Evolutionary conservation across 1,140 invertebrate species (phyloP).

Genomic region (Diorhabda elongata): DNA sequence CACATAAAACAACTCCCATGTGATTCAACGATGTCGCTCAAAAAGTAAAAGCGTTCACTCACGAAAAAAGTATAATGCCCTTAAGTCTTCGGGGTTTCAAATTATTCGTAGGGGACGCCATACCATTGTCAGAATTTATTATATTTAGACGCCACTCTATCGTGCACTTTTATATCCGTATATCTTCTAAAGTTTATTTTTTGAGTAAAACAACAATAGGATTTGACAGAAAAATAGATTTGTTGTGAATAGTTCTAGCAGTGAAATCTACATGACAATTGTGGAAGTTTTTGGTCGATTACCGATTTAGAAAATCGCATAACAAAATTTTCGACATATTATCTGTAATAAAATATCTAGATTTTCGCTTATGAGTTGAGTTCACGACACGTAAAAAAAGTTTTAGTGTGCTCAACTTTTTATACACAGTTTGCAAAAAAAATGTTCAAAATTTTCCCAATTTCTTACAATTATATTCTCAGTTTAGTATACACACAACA

Average conservation of each 20-base stretch:
- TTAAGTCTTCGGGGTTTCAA: constrained; percentile 7
- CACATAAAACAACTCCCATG: too few species aligned
- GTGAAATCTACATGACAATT: constrained; percentile 2
- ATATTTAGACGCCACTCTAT: constrained; percentile 7
- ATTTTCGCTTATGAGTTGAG: too few species aligned
- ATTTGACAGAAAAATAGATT: constrained; percentile 1
- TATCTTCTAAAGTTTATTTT: background rate
- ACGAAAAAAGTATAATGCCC: background rate
- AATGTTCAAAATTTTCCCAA: too few species aligned
- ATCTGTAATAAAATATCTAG: too few species aligned
- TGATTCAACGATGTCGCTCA: background rate
- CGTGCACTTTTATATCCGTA: background rate
- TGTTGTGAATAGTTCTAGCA: background rate
- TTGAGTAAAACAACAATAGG: background rate
- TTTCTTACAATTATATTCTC: too few species aligned
- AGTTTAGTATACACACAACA: too few species aligned
- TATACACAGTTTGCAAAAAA: too few species aligned
- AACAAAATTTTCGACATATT: too few species aligned
- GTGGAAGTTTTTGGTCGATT: background rate
- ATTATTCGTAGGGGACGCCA: background rate
- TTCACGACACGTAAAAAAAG: too few species aligned
- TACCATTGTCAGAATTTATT: constrained; percentile 8
- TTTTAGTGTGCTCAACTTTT: too few species aligned
- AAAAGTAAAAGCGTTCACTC: background rate
- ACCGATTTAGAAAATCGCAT: background rate